Conservation (phyloP, 2,888 invertebrate genomes). For the Herminia tarsipennalis region DNA sequence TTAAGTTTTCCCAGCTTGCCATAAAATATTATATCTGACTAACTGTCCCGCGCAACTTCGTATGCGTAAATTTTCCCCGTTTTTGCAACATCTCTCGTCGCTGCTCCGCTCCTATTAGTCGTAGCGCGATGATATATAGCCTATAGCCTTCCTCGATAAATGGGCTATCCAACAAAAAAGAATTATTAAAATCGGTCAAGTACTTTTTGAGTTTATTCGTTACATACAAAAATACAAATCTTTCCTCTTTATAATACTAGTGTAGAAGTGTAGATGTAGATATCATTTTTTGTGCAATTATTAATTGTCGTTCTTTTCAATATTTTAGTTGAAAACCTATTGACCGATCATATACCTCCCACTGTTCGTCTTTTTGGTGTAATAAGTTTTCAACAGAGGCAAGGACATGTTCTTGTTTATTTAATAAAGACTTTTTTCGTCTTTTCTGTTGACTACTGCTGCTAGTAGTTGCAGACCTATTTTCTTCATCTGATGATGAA, state of each 20-base stretch:
- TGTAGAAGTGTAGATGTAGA: too few species aligned
- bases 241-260: too few species aligned
- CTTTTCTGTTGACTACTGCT: neutral
- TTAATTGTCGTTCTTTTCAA: constrained; percentile 1
- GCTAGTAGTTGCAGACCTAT: neutral
- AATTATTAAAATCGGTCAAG: too few species aligned
- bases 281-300: constrained; percentile 10
- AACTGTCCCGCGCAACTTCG: too few species aligned
- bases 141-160: too few species aligned
- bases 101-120: too few species aligned
- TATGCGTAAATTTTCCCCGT: too few species aligned
- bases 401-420: neutral
- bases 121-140: too few species aligned
- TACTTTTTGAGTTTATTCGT: too few species aligned
- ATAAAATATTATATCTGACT: constrained; percentile 12
- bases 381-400: neutral
- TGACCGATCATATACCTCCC: constrained; percentile 9
- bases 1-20: constrained; percentile 1
- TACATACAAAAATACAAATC: too few species aligned
- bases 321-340: constrained; percentile 5
- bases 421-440: neutral
- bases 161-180: too few species aligned
- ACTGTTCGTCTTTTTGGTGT: constrained; percentile 5
- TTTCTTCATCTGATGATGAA: neutral
- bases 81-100: too few species aligned